A percentile compares a stretch with the other conserved stretches of the same genome.
Evolutionary conservation across 2,888 invertebrate genomes (phyloP).

Genomic region (Busseola fusca): DNA sequence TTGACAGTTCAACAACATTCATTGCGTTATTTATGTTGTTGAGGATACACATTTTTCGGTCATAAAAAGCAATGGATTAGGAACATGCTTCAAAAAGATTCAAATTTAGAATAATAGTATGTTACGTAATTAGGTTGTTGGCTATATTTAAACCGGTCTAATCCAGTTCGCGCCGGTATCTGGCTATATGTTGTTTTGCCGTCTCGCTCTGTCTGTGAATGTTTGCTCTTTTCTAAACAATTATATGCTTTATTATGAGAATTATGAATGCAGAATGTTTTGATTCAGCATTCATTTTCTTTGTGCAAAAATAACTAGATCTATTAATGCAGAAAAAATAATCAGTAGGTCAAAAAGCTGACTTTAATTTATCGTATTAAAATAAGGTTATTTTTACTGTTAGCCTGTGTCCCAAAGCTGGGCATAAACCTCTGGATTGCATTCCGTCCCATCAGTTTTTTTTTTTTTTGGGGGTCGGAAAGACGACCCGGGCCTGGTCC

Average conservation of each 20-base stretch:
- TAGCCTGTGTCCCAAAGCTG: neutral
- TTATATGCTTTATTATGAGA: neutral
- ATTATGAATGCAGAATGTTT: neutral
- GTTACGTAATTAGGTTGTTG: neutral
- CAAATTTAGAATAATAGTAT: too few species aligned
- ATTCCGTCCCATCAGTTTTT: too few species aligned
- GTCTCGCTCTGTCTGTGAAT: constrained; percentile 46
- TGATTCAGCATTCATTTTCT: neutral
- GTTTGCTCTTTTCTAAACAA: neutral
- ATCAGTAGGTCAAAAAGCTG: neutral
- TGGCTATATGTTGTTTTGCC: constrained; percentile 16
- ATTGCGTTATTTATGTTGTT: too few species aligned
- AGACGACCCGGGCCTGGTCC: too few species aligned
- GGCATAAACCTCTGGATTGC: too few species aligned
- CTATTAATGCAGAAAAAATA: neutral
- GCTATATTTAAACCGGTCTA: constrained; percentile 60
- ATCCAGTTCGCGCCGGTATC: constrained; percentile 48
- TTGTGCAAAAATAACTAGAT: neutral
- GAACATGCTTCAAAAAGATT: too few species aligned
- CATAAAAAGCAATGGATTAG: too few species aligned
- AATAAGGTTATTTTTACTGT: neutral
- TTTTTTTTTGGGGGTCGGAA: too few species aligned
- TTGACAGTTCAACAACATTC: too few species aligned
- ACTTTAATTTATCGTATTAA: neutral
- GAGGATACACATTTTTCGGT: too few species aligned